Evolutionary conservation across 2,888 invertebrate species (phyloP).

Genomic region (Ophonus ardosiacus): DNA sequence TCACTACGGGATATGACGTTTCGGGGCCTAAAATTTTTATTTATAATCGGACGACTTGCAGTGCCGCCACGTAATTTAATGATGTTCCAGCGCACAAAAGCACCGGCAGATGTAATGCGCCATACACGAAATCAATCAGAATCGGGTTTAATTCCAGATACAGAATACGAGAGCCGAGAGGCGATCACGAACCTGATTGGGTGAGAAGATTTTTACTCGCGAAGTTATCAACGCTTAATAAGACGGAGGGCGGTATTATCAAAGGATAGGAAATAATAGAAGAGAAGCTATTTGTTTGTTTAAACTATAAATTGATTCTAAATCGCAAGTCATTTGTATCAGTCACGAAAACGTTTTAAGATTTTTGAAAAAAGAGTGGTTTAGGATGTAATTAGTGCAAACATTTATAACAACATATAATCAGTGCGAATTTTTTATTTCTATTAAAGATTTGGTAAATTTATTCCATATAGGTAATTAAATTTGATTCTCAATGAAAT

Average conservation of each 20-base stretch:
- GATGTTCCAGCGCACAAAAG: conserved; percentile 73
- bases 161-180: background rate
- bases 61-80: conserved; percentile 72
- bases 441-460: too few species aligned
- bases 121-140: conserved; percentile 74
- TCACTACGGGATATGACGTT: conserved; percentile 56
- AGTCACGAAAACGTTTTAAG: background rate
- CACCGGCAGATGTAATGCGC: conserved; percentile 74
- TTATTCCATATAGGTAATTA: too few species aligned
- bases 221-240: background rate
- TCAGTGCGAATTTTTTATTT: too few species aligned
- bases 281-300: background rate
- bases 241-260: background rate
- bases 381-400: too few species aligned
- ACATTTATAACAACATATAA: too few species aligned
- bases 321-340: background rate
- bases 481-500: too few species aligned
- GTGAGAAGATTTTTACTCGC: conserved; percentile 27
- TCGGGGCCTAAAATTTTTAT: conserved; percentile 51
- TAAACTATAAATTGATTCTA: background rate
- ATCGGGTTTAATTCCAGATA: conserved; percentile 65
- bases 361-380: too few species aligned
- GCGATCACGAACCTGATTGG: conserved; percentile 10
- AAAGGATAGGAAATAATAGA: background rate
- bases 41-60: conserved; percentile 39